A percentile compares a stretch with the other conserved stretches of the same genome.
phyloP scores from a whole-genome alignment of 1,140 invertebrate genomes.

The Idris sp. region DNA sequence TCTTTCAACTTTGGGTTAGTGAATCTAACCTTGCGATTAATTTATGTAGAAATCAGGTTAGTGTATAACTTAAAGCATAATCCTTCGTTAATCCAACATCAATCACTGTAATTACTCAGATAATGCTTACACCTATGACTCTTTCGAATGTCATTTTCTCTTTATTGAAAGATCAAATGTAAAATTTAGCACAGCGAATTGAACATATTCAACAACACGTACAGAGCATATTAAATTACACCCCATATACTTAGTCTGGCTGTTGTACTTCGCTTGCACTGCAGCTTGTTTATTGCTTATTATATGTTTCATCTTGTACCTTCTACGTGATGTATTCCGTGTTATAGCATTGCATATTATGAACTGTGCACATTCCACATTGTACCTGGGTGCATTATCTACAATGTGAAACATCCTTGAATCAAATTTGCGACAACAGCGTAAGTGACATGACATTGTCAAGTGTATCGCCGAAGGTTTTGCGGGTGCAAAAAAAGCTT shows the following conservation, averaged over 20 bases:
- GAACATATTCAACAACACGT: slow-evolving; percentile 17
- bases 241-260: background rate
- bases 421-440: slow-evolving; percentile 39
- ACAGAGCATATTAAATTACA: slow-evolving; percentile 28
- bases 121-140: too few species aligned
- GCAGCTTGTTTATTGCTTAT: slow-evolving; percentile 36
- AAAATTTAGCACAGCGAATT: slow-evolving; percentile 11
- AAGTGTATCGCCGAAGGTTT: slow-evolving; percentile 11
- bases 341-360: slow-evolving; percentile 27
- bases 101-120: too few species aligned
- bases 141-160: too few species aligned
- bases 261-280: slow-evolving; percentile 16
- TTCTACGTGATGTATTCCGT: slow-evolving; percentile 21
- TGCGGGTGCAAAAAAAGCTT: slow-evolving; percentile 5
- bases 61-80: too few species aligned
- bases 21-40: too few species aligned
- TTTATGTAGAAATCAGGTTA: too few species aligned
- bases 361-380: slow-evolving; percentile 20
- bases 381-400: slow-evolving; percentile 20
- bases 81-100: too few species aligned
- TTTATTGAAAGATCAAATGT: slow-evolving; percentile 1
- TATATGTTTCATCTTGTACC: slow-evolving; percentile 40
- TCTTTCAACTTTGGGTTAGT: too few species aligned
- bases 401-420: slow-evolving; percentile 26
- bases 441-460: slow-evolving; percentile 30